A percentile compares a stretch with the other conserved stretches of the same genome.
These are phyloP conservation scores for Pseudois nayaur DNA, from an alignment of 2,113 vertebrate genomes.

Conservation along the genomic window DNA sequence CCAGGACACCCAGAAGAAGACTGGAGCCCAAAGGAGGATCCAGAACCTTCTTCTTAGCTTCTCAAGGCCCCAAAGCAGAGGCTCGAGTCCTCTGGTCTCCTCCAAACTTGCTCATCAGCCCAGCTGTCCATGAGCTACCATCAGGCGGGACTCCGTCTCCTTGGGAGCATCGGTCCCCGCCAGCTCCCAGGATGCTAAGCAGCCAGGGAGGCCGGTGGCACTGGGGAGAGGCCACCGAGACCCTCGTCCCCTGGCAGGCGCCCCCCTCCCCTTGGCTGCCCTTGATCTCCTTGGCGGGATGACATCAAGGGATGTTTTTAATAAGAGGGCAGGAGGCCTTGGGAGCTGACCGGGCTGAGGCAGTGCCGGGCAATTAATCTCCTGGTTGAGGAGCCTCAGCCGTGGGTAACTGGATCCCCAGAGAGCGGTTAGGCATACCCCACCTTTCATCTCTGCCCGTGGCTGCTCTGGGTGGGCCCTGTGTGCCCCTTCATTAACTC, in stretches of 20 bases:
- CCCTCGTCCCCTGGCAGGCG: background rate
- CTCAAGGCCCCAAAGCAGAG: background rate
- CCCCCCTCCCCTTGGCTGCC: background rate
- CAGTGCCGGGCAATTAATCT: conserved; percentile 44
- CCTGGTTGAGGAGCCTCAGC: conserved; percentile 25
- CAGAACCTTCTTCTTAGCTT: background rate
- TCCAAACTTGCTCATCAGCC: background rate
- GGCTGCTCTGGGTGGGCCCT: background rate
- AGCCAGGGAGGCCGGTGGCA: background rate
- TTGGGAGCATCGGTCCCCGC: background rate
- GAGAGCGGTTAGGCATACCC: background rate
- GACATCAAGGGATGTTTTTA: conserved; percentile 54
- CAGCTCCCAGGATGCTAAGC: background rate
- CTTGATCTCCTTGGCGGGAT: background rate
- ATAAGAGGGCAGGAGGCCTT: conserved; percentile 41
- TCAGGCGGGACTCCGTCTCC: background rate
- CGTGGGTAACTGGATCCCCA: conserved; percentile 5
- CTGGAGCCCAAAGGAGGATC: background rate
- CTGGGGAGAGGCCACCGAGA: background rate
- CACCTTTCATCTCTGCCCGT: conserved; percentile 43
- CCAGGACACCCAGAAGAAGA: background rate
- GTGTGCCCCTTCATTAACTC: background rate
- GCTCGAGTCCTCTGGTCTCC: background rate
- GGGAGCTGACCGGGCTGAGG: conserved; percentile 30
- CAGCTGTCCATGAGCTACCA: background rate